phyloP scores from a whole-genome alignment of 1,140 invertebrate genomes.

The Ostrea denselamellosa region DNA sequence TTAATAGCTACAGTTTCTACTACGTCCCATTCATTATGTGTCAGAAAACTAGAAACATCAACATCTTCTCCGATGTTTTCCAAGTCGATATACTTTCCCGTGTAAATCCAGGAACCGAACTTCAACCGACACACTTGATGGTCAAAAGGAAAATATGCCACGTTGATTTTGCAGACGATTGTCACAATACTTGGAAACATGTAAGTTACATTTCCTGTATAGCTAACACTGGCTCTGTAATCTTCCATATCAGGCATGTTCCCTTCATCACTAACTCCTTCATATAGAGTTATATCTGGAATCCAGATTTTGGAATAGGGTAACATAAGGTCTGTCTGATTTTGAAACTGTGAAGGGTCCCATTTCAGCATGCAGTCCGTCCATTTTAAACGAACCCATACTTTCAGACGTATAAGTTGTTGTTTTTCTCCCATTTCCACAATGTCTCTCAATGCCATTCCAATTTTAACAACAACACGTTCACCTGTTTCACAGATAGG shows the following conservation, averaged over 20 bases:
- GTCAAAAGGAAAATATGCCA: conserved; percentile 86
- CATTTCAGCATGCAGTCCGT: conserved; percentile 65
- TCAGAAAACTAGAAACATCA: conserved; percentile 75
- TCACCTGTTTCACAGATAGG: not conserved
- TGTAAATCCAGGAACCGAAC: conserved; percentile 68
- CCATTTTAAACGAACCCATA: conserved; percentile 57
- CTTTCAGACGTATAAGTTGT: conserved; percentile 5
- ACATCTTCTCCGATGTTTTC: conserved; percentile 71
- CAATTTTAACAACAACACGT: not conserved
- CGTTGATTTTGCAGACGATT: conserved; percentile 94
- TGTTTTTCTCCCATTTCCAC: conserved; percentile 24
- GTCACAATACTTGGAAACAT: conserved; percentile 82
- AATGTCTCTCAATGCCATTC: conserved; percentile 27
- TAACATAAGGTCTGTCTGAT: conserved; percentile 60
- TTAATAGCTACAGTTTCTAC: conserved; percentile 79
- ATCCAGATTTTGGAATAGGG: conserved; percentile 66
- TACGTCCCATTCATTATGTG: conserved; percentile 59
- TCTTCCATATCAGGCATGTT: conserved; percentile 32
- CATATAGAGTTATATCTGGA: conserved; percentile 93
- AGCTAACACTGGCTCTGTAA: conserved; percentile 42
- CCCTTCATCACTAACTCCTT: conserved; percentile 43
- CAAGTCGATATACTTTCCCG: conserved; percentile 49
- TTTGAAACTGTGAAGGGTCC: conserved; percentile 61
- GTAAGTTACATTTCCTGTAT: conserved; percentile 56
- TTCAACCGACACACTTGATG: conserved; percentile 83